A percentile compares a stretch with the other conserved stretches of the same genome.
These are phyloP conservation scores for Ips nitidus DNA, from an alignment of 1,140 invertebrate genomes.

Conservation along the genomic window DNA sequence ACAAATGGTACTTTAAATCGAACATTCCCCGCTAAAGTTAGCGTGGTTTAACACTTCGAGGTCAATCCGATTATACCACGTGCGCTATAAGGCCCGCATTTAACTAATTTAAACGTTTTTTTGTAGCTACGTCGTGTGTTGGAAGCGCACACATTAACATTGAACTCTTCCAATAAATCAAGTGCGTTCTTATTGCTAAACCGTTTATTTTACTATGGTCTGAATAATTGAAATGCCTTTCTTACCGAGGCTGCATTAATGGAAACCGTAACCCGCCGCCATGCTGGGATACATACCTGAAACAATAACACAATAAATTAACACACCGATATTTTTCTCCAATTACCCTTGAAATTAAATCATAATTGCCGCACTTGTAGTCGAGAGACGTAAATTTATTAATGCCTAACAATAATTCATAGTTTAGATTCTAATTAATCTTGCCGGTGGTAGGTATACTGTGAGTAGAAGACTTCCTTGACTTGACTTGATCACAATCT, in stretches of 20 bases:
- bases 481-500: neutral
- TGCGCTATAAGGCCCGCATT: no score
- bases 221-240: neutral
- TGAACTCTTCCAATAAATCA: no score
- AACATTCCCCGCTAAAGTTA: no score
- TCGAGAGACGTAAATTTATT: neutral
- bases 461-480: neutral
- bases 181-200: no score
- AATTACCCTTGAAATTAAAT: constrained; percentile 17
- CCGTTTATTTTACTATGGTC: no score
- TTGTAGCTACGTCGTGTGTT: no score
- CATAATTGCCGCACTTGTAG: constrained; percentile 7
- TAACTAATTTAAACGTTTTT: no score
- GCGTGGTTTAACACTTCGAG: no score
- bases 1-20: no score
- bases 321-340: neutral
- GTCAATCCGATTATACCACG: no score
- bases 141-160: no score
- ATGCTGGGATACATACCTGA: constrained; percentile 19
- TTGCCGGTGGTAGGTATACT: neutral
- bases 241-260: neutral
- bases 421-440: constrained; percentile 13
- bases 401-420: constrained; percentile 9
- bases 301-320: constrained; percentile 24
- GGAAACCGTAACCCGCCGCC: neutral